Base-by-base conservation (phyloP, 2,888 invertebrate genomes). In the Lepas anatifera region DNA sequence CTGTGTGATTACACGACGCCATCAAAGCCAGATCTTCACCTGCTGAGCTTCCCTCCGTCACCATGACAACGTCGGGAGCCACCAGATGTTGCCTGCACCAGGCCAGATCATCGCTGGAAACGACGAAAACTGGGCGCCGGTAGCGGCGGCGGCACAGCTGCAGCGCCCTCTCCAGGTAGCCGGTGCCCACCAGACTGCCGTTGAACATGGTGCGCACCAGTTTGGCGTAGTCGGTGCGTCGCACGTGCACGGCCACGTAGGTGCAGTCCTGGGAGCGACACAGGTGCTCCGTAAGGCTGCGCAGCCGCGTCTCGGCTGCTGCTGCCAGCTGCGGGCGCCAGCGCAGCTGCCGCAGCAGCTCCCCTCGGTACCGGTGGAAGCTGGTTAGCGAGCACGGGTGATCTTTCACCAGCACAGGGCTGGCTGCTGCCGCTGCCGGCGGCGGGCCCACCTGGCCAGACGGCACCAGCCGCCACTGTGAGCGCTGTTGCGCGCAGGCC, bases 1-100 rank as follows among this genome's bases (percentile, higher is more conserved):
- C 74, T 39, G 72, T 74, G 71, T 78, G 77, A 64, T 74, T 73
- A 41, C 74, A 75, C 6, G 48, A 48, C 13, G 71, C 39, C 46
- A 75, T 69, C 32, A 73, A 25, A 16, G 74, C 74, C 73, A 75
- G 18, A 68, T 72, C 74, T 29, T 46, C 41, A 16, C 52, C 70
- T 1, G 71, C 70, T 3, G 46, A 29, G 11, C 8, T 16, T 8
- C 10, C 64, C 67, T 68, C 68, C 29, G 69, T 70, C 27, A 70
- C 68, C 18, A 70, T 64, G 22, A 70, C 71, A 2, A 25, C 2
- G 39, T 70, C 58, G 22, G 27, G 16, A 18, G 8, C 70, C 0
- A 70, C 25, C 18, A 71, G 32, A 39, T 71, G 69, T 41, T 16
- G 11, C 27, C 66, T 11, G 16, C 67, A 50, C 68, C 72, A 74